Evolutionary conservation across 2,113 vertebrate genomes (phyloP), one percentile per base, ranked within the genome.

Genomic region (Gallinago jamesoni): DNA sequence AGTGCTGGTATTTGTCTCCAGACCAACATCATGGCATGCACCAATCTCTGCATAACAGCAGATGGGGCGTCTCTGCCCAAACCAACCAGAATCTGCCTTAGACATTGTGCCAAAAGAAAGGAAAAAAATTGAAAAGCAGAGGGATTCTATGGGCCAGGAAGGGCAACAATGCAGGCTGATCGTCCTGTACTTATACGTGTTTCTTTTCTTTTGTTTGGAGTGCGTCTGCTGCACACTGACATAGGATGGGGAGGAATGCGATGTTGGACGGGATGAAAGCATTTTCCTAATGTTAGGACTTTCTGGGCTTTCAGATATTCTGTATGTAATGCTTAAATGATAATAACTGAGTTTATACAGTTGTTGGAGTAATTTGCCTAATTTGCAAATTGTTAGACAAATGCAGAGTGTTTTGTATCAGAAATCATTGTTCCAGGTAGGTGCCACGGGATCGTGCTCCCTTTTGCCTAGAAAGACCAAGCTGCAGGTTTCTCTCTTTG

Each of bases 1-100:
- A 45, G 19, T 6, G 72, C 31, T 1, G 2, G 55, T 57, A 22
- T 8, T 83, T 25, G 48, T 22, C 73, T 70, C 50, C 67, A 63
- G 35, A 48, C 23, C 19, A 23, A 23, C 3, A 0, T 33, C 2
- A 4, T 3, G 4, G 57, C 24, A 25, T 4, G 20, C 66, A 50
- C 57, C 5, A 1, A 18, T 57, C 53, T 82, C 69, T 82, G 31
- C 81, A 33, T 28, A 50, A 21, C 16, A 56, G 45, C 12, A 30
- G 9, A 24, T 41, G 17, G 20, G 9, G 4, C 0, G 0, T 41
- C 33, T 82, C 39, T 85, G 50, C 48, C 41, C 25, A 7, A 56
- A 77, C 37, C 20, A 88, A 39, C 41, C 55, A 63, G 17, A 75
- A 52, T 31, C 56, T 59, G 33, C 53, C 41, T 66, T 50, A 28